Evolutionary conservation across 2,113 vertebrate species (phyloP).

Genomic region (human): DNA sequence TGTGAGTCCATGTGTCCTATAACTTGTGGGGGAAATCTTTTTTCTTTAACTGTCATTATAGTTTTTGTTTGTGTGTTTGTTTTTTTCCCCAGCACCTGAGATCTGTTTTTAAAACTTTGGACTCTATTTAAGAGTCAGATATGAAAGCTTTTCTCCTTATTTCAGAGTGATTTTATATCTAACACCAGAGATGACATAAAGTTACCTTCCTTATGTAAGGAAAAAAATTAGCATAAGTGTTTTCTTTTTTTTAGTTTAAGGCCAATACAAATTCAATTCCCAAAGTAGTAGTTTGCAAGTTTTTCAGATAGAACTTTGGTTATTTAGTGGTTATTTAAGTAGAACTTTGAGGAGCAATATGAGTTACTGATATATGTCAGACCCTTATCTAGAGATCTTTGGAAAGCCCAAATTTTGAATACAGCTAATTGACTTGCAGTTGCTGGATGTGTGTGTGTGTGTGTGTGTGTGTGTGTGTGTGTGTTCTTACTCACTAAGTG

Average conservation of each 20-base stretch:
- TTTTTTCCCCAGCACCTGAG: neutral
- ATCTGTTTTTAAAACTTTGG: neutral
- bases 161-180: slow-evolving; percentile 10
- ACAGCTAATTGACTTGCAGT: slow-evolving; percentile 27
- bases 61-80: too few species aligned
- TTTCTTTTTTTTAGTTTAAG: neutral
- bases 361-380: neutral
- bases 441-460: neutral
- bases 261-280: neutral
- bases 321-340: neutral
- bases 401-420: slow-evolving; percentile 39
- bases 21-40: neutral
- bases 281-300: neutral
- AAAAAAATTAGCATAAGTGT: neutral
- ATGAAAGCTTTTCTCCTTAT: neutral
- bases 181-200: neutral
- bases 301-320: slow-evolving; percentile 13
- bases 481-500: slow-evolving; percentile 1
- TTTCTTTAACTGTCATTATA: neutral
- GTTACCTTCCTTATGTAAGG: neutral
- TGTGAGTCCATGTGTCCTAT: neutral
- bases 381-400: neutral
- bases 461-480: neutral
- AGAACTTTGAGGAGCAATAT: neutral
- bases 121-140: slow-evolving; percentile 12